phyloP scores from a whole-genome alignment of 2,888 invertebrate genomes.

The Drosophila diplacantha region DNA sequence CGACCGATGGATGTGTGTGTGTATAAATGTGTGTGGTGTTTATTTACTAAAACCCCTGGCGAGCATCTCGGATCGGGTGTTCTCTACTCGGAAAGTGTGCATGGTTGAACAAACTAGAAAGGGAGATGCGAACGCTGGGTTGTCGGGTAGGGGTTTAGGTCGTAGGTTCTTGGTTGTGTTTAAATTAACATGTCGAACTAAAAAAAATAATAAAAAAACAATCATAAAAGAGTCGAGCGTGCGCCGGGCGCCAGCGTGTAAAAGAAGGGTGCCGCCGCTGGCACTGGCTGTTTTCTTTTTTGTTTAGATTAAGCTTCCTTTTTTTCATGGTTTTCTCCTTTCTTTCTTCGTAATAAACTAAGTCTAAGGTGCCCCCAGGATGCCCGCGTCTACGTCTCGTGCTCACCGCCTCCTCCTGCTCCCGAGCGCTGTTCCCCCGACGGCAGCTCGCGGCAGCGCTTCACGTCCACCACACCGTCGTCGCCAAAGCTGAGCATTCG shows the following conservation, averaged over 20 bases:
- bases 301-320: neutral
- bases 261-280: slow-evolving; percentile 2
- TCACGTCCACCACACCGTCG: slow-evolving; percentile 46
- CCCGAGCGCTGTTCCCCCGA: slow-evolving; percentile 3
- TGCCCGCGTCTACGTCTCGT: slow-evolving; percentile 28
- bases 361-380: slow-evolving; percentile 35
- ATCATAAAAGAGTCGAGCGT: slow-evolving; percentile 31
- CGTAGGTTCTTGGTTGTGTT: neutral
- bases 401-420: slow-evolving; percentile 5
- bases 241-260: slow-evolving; percentile 2
- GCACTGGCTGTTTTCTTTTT: neutral
- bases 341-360: slow-evolving; percentile 14
- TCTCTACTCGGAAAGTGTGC: slow-evolving; percentile 5
- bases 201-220: slow-evolving; percentile 32
- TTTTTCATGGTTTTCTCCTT: slow-evolving; percentile 8
- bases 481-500: slow-evolving; percentile 72
- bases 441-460: slow-evolving; percentile 32
- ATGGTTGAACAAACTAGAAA: slow-evolving; percentile 6
- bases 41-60: slow-evolving; percentile 21
- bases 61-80: slow-evolving; percentile 4
- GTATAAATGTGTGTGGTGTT: neutral
- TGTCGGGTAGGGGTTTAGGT: neutral
- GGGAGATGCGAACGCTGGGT: slow-evolving; percentile 13
- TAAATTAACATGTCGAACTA: slow-evolving; percentile 38
- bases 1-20: slow-evolving; percentile 20